Base-by-base conservation (phyloP, 1,140 invertebrate species). In the Scaptomyza graminum region DNA sequence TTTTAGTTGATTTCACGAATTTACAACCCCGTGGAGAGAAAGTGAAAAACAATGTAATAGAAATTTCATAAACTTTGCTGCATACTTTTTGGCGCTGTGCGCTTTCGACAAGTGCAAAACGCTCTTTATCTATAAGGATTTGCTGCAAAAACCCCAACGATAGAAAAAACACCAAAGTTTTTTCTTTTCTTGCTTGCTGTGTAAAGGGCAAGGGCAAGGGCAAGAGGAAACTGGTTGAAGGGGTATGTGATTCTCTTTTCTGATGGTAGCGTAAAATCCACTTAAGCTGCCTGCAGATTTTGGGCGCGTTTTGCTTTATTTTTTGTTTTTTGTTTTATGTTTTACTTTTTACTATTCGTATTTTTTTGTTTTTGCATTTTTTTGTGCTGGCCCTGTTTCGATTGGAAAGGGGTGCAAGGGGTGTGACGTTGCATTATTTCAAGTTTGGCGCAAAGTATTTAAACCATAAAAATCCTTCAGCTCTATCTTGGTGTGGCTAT, bases 1-100 rank as follows among this genome's bases (percentile, higher is more conserved):
- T 46, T 52, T 69, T 57, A 57, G 64, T 69, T 74, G 71, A 74
- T 74, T 69, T 74, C 64, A 46, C 52, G 49, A 74, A 52, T 69
- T 69, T 57, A 57, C 59, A 68, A 44, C 51, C 64, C 70, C 70
- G 41, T 62, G 51, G 57, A 51, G 71, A 75, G 71, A 75, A 78
- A 78, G 73, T 78, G 73, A 78, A 78, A 78, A 78, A 71, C 76
- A 78, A 78, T 78, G 73, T 78, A 78, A 78, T 78, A 75, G 73
- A 75, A 78, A 72, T 78, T 78, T 67, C 68, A 78, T 78, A 75
- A 78, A 78, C 72, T 78, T 78, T 75, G 25, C 37, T 72, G 68
- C 60, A 59, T 56, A 51, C 59, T 62, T 73, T 62, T 54, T 67
- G 46, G 39, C 52, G 37, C 47, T 52, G 18, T 59, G 55, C 69